Conservation (phyloP, 2,113 vertebrate species). For the Neotragus moschatus region DNA sequence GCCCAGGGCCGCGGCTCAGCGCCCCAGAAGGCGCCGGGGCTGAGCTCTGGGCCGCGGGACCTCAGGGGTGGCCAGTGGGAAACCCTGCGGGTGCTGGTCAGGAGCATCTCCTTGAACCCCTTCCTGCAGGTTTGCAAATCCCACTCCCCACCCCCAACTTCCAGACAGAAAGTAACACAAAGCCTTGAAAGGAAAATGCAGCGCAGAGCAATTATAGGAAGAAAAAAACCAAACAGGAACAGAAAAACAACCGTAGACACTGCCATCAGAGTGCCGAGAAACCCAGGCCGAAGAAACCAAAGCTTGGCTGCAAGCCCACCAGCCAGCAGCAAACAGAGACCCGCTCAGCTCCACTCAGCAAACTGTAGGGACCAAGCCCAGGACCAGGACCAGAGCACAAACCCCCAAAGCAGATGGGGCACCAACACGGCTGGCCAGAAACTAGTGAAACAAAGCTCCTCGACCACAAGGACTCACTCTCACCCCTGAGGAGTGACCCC, state of each 20-base stretch:
- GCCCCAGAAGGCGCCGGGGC: fast-evolving
- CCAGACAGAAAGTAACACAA: neutral
- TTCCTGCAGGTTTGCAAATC: neutral
- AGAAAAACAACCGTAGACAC: neutral
- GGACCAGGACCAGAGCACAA: fast-evolving
- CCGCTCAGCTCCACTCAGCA: too few species aligned
- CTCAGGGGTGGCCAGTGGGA: too few species aligned
- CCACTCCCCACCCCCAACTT: neutral
- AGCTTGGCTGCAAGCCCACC: neutral
- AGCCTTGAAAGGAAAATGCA: too few species aligned
- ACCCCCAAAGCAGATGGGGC: fast-evolving
- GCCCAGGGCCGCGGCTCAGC: neutral
- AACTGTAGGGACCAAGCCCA: fast-evolving
- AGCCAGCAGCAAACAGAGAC: neutral
- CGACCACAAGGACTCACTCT: fast-evolving
- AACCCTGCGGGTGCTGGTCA: fast-evolving
- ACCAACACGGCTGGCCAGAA: fast-evolving
- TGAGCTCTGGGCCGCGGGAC: too few species aligned
- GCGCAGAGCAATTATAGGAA: neutral
- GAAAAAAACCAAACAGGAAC: fast-evolving
- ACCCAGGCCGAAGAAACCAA: neutral
- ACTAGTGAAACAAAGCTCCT: fast-evolving
- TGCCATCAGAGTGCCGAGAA: too few species aligned
- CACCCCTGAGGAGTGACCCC: neutral
- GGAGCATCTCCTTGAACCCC: fast-evolving